These are phyloP conservation scores for Osedax frankpressi DNA, from an alignment of 2,888 invertebrate genomes.

Conservation along the genomic window DNA sequence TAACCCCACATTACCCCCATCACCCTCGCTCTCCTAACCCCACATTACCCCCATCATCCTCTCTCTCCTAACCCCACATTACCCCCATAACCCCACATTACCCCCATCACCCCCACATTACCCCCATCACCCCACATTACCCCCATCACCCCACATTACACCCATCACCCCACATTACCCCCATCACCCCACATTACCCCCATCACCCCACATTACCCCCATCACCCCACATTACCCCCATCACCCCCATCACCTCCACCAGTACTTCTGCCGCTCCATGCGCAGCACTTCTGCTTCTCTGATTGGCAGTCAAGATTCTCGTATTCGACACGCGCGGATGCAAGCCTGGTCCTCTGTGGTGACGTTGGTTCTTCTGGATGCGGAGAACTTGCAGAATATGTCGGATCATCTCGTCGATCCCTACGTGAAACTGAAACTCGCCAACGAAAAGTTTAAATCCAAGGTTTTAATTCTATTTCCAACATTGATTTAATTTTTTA, in stretches of 20 bases:
- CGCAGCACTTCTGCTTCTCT: not conserved
- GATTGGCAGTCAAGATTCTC: not conserved
- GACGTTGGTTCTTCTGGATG: constrained; percentile 89
- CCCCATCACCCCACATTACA: not conserved
- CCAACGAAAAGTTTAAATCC: constrained; percentile 92
- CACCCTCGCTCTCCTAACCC: not conserved
- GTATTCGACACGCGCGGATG: not conserved
- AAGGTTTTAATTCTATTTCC: too few species aligned
- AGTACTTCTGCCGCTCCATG: not conserved
- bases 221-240: not conserved
- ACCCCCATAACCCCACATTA: not conserved
- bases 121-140: not conserved
- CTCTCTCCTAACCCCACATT: not conserved
- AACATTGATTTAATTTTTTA: too few species aligned
- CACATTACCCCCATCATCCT: not conserved
- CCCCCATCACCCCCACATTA: not conserved
- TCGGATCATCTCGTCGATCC: constrained; percentile 78
- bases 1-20: not conserved
- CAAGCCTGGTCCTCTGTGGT: constrained; percentile 96
- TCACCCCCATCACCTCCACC: not conserved
- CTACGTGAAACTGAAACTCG: constrained; percentile 90
- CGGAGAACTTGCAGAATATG: constrained; percentile 69
- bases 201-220: not conserved
- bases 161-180: not conserved
- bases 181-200: not conserved